phyloP scores from a whole-genome alignment of 2,113 vertebrate species.

The Dromiciops gliroides region DNA sequence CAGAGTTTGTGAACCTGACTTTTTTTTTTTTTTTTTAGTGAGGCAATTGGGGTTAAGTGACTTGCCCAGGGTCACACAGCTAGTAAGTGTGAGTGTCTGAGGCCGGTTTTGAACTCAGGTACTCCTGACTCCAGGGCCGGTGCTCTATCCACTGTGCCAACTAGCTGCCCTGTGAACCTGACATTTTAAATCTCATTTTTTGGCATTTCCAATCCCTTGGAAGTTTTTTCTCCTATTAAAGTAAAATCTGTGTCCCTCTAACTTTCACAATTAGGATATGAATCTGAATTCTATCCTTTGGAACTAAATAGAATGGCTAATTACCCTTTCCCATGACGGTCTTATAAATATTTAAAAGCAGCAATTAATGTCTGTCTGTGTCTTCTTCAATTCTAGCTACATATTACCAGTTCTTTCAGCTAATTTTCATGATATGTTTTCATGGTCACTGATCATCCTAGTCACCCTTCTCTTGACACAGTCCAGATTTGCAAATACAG shows the following conservation, averaged over 20 bases:
- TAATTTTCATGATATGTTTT: not conserved
- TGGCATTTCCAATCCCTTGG: not conserved
- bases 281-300: not conserved
- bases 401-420: not conserved
- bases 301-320: not conserved
- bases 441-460: not conserved
- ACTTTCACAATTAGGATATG: not conserved
- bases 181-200: not conserved
- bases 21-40: no score
- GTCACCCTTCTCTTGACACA: not conserved
- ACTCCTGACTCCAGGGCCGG: no score
- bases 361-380: not conserved
- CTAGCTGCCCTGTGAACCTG: no score
- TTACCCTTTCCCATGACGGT: not conserved
- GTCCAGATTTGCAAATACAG: not conserved
- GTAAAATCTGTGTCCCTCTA: not conserved
- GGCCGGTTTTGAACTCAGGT: no score
- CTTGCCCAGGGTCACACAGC: no score
- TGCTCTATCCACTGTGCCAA: no score
- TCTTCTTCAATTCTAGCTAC: not conserved
- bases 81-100: no score
- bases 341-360: not conserved
- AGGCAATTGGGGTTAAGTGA: no score
- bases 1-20: not conserved
- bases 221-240: not conserved